These are phyloP conservation scores for Prinia subflava DNA, from an alignment of 2,113 vertebrate genomes.

Conservation along the genomic window DNA sequence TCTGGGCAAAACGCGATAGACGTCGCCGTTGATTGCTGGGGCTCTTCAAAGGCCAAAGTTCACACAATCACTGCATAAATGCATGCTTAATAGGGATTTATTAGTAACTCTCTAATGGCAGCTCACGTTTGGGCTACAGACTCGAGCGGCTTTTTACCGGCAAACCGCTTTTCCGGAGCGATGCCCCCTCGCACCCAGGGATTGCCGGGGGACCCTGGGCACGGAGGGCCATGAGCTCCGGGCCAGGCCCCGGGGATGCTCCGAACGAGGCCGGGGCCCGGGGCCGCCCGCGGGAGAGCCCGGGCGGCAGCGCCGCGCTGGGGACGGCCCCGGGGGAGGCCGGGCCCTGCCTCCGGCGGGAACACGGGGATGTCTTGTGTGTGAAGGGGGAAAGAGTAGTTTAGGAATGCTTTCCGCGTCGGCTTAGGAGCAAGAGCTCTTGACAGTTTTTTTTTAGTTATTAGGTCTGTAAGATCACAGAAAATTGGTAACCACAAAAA, in stretches of 20 bases:
- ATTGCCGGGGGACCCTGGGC: background rate
- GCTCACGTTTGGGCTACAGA: conserved; percentile 42
- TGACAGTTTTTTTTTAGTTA: background rate
- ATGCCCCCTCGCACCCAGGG: too few relatives aligned
- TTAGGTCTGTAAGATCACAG: background rate
- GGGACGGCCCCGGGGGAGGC: too few relatives aligned
- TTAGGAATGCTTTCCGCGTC: accelerated
- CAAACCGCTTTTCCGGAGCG: background rate
- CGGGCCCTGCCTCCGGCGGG: too few relatives aligned
- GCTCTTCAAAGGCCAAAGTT: conserved; percentile 73
- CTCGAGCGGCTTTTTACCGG: background rate
- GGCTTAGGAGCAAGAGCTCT: background rate
- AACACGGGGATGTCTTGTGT: accelerated
- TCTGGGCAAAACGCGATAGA: conserved; percentile 2
- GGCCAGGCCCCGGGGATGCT: background rate
- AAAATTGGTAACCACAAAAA: background rate
- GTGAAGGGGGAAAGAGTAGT: accelerated
- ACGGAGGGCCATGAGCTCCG: background rate
- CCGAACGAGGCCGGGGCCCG: too few relatives aligned
- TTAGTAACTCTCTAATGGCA: conserved; percentile 66
- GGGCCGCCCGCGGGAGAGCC: background rate
- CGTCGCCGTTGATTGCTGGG: conserved; percentile 67
- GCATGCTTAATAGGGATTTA: conserved; percentile 69
- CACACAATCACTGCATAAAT: conserved; percentile 75
- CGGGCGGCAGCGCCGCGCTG: background rate